Base-by-base conservation (phyloP, 2,113 vertebrate species). In the Himantopus leucocephalus region DNA sequence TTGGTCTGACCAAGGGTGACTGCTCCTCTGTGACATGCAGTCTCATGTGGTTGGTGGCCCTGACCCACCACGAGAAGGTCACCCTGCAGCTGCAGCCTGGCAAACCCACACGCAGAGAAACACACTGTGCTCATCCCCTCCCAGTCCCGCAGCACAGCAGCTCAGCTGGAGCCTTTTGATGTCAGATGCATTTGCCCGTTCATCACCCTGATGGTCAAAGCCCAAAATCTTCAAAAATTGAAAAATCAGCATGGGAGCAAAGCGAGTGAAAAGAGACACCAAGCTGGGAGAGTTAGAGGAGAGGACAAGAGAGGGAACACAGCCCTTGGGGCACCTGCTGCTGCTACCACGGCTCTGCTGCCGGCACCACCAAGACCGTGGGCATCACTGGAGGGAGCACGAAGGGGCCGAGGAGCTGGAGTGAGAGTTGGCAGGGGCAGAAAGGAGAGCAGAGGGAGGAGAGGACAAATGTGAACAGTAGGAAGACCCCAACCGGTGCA, bases 11-110 rank as follows among this genome's bases (percentile, higher is more conserved):
- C 37, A 20, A 67, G n/a, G 32, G 41, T 45, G 41, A n/a, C 64
- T 1, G 8, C 37, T 77, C 24, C 43, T 74, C 30, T 47, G 1
- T 0, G 0, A 35, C 21, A 32, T 1, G 18, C 29, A 35, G 66
- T n/a, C 67, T 82, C 34, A 63, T 6, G 2, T 0, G 5, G 48
- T 4, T 1, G 2, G 39, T 24, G 18, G 6, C 66, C 41, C 62
- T 58, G 68, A 32, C 48, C 45, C 60, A 16, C 47, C 56, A 16
- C 0, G 0, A 12, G 60, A 48, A 85, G 88, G 55, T 87, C 67
- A 52, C 34, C 22, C 55, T 52, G 53, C 3, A 9, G 60, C 82
- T 88, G n/a, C 52, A 68, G 62, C 37, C 52, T 85, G 60, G 60
- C 32, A 85, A 66, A 39, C 17, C 62, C 71, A 34, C 1, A 0